These are phyloP conservation scores for Colius striatus DNA, from an alignment of 2,113 vertebrate species.

Conservation along the genomic window DNA sequence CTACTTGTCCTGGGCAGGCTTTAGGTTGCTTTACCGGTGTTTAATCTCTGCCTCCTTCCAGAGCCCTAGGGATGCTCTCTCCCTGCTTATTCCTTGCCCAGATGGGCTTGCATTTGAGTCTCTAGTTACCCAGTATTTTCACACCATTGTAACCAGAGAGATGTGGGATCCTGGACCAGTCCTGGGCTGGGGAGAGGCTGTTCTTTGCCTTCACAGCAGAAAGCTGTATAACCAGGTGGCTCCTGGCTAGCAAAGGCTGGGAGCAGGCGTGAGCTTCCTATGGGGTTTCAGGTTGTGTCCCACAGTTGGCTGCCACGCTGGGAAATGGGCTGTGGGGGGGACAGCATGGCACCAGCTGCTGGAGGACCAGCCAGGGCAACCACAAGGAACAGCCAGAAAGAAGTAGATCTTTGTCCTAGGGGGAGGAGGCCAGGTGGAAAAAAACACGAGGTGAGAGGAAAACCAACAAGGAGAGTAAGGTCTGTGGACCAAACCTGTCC, in stretches of 20 bases:
- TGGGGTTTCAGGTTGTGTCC: not conserved
- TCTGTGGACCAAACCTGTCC: not conserved
- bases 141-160: not conserved
- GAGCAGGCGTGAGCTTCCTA: not conserved
- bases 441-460: not conserved
- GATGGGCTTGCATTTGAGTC: not conserved
- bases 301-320: not conserved
- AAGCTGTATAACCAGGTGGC: not conserved
- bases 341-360: not conserved
- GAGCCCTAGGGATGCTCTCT: not conserved
- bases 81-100: not conserved
- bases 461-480: not conserved
- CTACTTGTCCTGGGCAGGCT: not conserved
- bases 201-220: not conserved
- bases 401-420: not conserved
- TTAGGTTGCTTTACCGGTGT: accelerated
- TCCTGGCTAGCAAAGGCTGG: not conserved
- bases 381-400: not conserved
- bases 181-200: not conserved
- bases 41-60: not conserved
- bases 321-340: not conserved
- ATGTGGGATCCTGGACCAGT: not conserved
- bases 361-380: not conserved
- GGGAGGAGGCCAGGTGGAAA: not conserved
- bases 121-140: not conserved